phyloP scores from a whole-genome alignment of 2,797 vertebrate species.

The Phyllotis vaccarum region DNA sequence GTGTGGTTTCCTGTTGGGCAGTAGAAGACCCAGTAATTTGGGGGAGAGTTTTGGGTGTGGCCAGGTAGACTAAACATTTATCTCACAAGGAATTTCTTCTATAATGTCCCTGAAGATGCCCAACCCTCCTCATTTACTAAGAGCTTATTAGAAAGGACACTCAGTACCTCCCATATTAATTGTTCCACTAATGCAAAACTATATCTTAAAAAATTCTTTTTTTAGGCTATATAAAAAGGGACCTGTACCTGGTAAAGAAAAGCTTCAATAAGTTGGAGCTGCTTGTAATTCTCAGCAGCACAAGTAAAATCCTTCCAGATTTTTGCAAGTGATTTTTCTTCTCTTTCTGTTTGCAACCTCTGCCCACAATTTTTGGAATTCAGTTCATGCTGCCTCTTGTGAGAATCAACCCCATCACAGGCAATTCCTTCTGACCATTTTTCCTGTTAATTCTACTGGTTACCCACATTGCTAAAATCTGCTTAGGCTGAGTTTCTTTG shows the following conservation, averaged over 20 bases:
- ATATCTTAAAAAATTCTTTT: constrained; percentile 3
- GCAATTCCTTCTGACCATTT: constrained; percentile 18
- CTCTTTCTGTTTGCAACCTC: not conserved
- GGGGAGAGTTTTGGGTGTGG: not conserved
- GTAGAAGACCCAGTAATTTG: constrained; percentile 11
- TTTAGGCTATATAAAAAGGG: not conserved
- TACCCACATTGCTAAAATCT: not conserved
- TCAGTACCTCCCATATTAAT: not conserved
- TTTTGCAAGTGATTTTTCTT: not conserved
- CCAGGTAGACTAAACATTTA: not conserved
- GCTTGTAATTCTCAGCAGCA: not conserved
- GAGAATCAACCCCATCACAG: not conserved
- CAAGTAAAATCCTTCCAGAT: not conserved
- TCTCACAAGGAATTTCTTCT: not conserved
- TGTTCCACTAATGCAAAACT: constrained; percentile 48
- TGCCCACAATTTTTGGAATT: not conserved
- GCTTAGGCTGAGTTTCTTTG: constrained; percentile 1
- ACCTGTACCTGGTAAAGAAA: not conserved
- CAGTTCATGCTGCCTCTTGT: not conserved
- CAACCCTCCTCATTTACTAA: not conserved
- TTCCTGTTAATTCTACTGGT: constrained; percentile 42
- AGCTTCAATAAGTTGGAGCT: not conserved
- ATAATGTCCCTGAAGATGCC: not conserved
- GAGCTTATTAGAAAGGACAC: not conserved
- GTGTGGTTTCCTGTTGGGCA: not conserved